Conservation (phyloP, 2,797 vertebrate species). For the Sitta carolinensis region DNA sequence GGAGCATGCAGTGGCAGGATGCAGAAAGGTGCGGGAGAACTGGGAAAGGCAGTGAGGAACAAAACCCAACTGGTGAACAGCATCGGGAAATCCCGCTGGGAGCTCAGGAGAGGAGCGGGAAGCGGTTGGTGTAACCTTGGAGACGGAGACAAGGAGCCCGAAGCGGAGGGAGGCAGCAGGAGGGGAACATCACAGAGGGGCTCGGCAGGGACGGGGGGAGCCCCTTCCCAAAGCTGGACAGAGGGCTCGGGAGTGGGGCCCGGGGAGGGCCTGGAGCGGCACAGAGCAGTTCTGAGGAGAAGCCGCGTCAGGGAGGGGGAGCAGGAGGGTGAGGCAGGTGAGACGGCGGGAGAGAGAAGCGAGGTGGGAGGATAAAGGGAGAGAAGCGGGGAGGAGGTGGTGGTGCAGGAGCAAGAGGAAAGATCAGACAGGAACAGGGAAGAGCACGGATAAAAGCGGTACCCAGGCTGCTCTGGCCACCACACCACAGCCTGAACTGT, state of each 20-base stretch:
- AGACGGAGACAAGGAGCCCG: slow-evolving; percentile 25
- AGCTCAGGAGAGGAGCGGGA: background rate
- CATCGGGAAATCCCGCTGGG: background rate
- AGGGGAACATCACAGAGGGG: background rate
- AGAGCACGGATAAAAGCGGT: background rate
- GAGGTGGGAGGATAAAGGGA: background rate
- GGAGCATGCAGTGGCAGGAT: background rate
- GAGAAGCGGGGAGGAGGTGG: background rate
- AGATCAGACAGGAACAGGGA: background rate
- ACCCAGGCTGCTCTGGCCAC: background rate
- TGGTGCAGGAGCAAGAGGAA: background rate
- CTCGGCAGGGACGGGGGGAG: accelerated
- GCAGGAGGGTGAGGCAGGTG: background rate
- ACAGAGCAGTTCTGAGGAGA: background rate
- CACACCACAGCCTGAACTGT: background rate
- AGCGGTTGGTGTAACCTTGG: slow-evolving; percentile 63
- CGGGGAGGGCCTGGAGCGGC: background rate
- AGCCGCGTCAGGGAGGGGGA: background rate
- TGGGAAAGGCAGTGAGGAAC: background rate
- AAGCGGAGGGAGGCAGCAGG: background rate
- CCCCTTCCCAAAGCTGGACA: background rate
- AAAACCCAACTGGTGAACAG: background rate
- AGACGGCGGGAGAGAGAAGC: background rate
- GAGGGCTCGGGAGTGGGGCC: background rate
- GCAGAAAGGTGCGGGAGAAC: background rate